Conservation (phyloP, 2,888 invertebrate genomes). For the Leucania comma region DNA sequence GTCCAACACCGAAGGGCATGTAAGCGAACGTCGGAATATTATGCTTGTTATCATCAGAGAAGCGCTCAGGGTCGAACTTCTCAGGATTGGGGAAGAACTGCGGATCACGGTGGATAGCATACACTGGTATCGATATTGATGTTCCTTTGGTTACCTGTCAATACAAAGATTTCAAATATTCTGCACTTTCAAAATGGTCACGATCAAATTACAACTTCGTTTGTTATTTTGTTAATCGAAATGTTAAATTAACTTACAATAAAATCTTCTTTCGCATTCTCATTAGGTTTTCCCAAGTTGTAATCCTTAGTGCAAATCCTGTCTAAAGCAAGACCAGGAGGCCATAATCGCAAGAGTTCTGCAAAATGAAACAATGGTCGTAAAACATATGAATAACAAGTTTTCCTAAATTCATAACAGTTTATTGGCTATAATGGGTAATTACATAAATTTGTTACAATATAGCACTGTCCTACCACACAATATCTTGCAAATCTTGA, state of each 20-base stretch:
- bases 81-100: conserved; percentile 83
- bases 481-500: no score
- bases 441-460: no score
- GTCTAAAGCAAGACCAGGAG: conserved; percentile 81
- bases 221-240: not conserved
- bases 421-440: no score
- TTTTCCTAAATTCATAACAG: no score
- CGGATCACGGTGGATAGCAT: conserved; percentile 60
- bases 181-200: not conserved
- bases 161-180: not conserved
- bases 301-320: conserved; percentile 89
- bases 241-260: conserved; percentile 70
- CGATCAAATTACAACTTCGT: not conserved
- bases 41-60: conserved; percentile 88
- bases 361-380: not conserved
- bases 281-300: conserved; percentile 79
- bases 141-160: conserved; percentile 50
- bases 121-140: conserved; percentile 37
- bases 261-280: conserved; percentile 71
- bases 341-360: conserved; percentile 76
- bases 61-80: conserved; percentile 90
- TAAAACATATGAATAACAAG: no score
- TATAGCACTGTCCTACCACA: no score
- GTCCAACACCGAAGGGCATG: conserved; percentile 89
- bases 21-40: conserved; percentile 73